Base-by-base conservation (phyloP, 2,797 vertebrate species). In the Philypnodon macrostomus region DNA sequence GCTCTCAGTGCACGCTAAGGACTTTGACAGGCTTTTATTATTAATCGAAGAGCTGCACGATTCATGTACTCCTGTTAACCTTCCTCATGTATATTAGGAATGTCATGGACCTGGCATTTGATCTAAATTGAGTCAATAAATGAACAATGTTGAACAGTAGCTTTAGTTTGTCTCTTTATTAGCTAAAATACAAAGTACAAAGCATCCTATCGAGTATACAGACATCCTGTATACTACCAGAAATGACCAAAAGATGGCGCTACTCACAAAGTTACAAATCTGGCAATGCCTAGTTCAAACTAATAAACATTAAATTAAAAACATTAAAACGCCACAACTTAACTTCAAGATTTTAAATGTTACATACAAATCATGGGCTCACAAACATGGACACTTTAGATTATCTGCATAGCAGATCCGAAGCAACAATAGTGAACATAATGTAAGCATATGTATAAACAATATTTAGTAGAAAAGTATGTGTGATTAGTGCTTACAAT, bases 161-260 rank as follows among this genome's bases (percentile, higher is more conserved):
- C 7, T 10, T 42, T 30, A 32, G 4, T 16, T 50, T 50, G 2
- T 40, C 2, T 41, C 8, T 55, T 36, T 19, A 4, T 18, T 23
- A 9, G 15, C 4, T 37, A 3, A 21, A 24, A 61, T 37, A 1
- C 3, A 5, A 24, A 11, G 29, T 34, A 1, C 0, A 34, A 29
- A 7, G 16, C 11, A 30, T 44, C 6, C 5, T 29, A 27, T 26
- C 11, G 8, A 18, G 16, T n/a, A 44, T 17, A 30, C 26, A 18
- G 9, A 31, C 16, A 31, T n/a, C n/a, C n/a, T n/a, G n/a, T n/a
- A n/a, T n/a, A n/a, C n/a, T n/a, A n/a, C n/a, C n/a, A n/a, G n/a
- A n/a, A n/a, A n/a, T 49, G 42, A 27, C 70, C 79, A 73, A 46
- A 35, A 79, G 72, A 53, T 73, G 73, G 75, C 62, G 41, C 44